These are phyloP conservation scores for Platyrinchus mystaceus DNA, from an alignment of 2,797 vertebrate species.

Conservation along the genomic window DNA sequence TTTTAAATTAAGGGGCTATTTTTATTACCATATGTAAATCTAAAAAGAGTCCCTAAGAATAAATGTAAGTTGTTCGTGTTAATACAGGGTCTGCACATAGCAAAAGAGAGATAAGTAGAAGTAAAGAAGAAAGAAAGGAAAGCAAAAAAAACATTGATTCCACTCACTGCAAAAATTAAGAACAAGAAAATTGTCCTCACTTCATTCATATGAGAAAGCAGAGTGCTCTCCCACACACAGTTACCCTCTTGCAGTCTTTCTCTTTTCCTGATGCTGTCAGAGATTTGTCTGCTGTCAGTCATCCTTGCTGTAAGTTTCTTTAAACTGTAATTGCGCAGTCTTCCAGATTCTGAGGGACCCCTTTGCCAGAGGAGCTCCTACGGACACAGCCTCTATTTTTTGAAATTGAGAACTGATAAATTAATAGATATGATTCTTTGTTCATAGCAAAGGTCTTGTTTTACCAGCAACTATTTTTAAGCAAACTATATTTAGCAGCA, in stretches of 20 bases:
- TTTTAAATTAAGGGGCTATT: background rate
- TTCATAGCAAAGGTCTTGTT: background rate
- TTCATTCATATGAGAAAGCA: background rate
- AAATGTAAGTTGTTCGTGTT: background rate
- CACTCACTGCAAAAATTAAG: background rate
- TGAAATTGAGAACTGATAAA: background rate
- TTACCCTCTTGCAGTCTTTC: background rate
- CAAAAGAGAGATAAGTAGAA: background rate
- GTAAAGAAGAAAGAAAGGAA: background rate
- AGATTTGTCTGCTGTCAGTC: background rate
- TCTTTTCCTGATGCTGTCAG: background rate
- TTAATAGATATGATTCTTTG: background rate
- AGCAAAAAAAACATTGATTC: background rate
- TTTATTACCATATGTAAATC: background rate
- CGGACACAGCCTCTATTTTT: background rate
- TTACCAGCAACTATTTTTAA: background rate
- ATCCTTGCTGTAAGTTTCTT: background rate
- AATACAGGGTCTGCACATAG: background rate
- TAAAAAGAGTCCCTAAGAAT: background rate
- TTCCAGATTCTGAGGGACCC: background rate
- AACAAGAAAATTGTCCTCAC: background rate
- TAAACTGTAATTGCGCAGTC: background rate
- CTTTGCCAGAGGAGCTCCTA: background rate
- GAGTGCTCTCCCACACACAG: background rate
- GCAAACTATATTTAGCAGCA: background rate